Evolutionary conservation across 2,113 vertebrate genomes (phyloP).

Genomic region (Poeciliopsis prolifica): DNA sequence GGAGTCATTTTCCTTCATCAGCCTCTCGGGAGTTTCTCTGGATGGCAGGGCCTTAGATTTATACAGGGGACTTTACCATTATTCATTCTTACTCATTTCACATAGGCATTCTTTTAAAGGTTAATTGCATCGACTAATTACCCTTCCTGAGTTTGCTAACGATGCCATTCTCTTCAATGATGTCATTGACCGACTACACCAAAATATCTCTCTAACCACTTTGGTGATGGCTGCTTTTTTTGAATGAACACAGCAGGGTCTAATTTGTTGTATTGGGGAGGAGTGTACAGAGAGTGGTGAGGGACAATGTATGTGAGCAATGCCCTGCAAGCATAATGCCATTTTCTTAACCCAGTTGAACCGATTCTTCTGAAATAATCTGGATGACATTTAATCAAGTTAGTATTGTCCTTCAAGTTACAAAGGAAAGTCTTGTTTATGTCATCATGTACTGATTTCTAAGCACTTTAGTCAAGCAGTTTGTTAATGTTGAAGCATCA

Average conservation of each 20-base stretch:
- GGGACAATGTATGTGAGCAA: conserved; percentile 4
- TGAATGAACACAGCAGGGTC: conserved; percentile 61
- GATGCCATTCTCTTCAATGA: conserved; percentile 60
- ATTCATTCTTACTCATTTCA: conserved; percentile 73
- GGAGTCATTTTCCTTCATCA: conserved; percentile 55
- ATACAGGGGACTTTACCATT: conserved; percentile 67
- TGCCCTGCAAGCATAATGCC: not conserved
- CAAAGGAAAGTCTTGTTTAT: conserved; percentile 2
- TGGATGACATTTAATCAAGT: conserved; percentile 28
- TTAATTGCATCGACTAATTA: conserved; percentile 81
- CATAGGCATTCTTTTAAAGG: conserved; percentile 77
- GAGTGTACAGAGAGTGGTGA: not conserved
- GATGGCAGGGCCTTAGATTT: conserved; percentile 74
- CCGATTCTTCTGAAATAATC: conserved; percentile 25
- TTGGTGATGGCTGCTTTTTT: conserved; percentile 60
- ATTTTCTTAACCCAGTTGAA: conserved; percentile 24
- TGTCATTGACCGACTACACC: conserved; percentile 69
- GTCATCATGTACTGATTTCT: conserved; percentile 4
- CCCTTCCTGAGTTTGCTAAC: conserved; percentile 73
- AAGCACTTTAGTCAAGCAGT: not conserved
- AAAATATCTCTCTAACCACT: conserved; percentile 69
- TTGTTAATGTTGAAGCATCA: not conserved
- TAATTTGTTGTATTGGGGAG: conserved; percentile 34
- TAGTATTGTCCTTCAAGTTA: conserved; percentile 15
- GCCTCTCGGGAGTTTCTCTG: conserved; percentile 59